phyloP scores from a whole-genome alignment of 1,140 invertebrate species.

The Ptiloglossa arizonensis region DNA sequence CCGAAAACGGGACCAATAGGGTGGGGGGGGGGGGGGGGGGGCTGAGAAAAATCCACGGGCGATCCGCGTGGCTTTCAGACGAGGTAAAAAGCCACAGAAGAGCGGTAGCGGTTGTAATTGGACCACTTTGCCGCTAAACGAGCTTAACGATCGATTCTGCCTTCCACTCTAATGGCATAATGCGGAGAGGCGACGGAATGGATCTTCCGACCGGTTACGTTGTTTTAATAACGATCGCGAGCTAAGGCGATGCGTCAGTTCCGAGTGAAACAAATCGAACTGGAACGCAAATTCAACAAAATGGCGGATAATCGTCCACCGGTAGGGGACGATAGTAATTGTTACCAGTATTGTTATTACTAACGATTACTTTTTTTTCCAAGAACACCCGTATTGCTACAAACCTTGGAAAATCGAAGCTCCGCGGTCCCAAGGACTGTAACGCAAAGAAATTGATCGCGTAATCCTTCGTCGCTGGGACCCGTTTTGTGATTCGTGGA shows the following conservation, averaged over 20 bases:
- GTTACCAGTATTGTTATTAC: too few species aligned
- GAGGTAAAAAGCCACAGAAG: slow-evolving; percentile 36
- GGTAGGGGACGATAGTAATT: too few species aligned
- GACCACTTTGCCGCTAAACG: slow-evolving; percentile 66
- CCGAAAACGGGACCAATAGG: neutral
- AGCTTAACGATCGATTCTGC: slow-evolving; percentile 67
- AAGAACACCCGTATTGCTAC: too few species aligned
- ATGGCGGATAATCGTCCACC: too few species aligned
- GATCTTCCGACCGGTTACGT: slow-evolving; percentile 31
- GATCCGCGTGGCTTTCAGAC: slow-evolving; percentile 4
- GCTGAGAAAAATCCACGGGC: neutral
- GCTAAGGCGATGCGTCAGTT: neutral
- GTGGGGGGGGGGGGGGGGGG: too few species aligned
- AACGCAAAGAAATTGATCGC: too few species aligned
- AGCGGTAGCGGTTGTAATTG: slow-evolving; percentile 54
- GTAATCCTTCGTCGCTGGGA: too few species aligned
- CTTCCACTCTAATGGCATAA: slow-evolving; percentile 41
- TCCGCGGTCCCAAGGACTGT: too few species aligned
- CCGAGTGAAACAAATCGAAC: neutral
- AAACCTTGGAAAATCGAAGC: too few species aligned
- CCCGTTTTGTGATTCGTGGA: too few species aligned
- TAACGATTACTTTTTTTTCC: too few species aligned
- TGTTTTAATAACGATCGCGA: slow-evolving; percentile 35
- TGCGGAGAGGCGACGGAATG: slow-evolving; percentile 31
- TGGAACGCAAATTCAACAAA: neutral